Evolutionary conservation across 2,113 vertebrate species (phyloP).

Genomic region (Leptosomus discolor): DNA sequence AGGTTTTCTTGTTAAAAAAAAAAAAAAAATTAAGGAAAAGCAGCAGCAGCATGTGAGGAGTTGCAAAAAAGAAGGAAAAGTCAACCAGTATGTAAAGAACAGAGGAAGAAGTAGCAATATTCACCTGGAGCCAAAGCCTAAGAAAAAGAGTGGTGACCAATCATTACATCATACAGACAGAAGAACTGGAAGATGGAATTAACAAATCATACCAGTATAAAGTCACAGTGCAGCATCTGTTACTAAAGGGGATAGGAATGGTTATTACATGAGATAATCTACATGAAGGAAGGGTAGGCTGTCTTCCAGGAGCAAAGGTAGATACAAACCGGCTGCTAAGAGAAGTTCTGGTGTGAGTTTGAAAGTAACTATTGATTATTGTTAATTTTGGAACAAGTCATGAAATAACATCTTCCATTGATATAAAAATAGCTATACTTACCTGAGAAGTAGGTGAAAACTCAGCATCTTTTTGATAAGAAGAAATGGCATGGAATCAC

Average conservation of each 20-base stretch:
- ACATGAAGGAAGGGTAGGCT: not conserved
- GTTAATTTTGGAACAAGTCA: not conserved
- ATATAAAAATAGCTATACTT: not conserved
- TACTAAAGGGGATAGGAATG: not conserved
- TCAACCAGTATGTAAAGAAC: not conserved
- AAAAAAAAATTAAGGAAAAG: not conserved
- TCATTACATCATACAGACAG: not conserved
- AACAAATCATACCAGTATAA: not conserved
- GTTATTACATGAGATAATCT: not conserved
- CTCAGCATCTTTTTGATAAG: not conserved
- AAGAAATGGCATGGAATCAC: not conserved
- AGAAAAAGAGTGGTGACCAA: not conserved
- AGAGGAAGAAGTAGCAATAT: not conserved
- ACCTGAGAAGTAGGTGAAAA: not conserved
- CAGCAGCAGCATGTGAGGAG: not conserved
- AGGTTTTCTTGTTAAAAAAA: not conserved
- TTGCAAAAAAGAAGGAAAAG: not conserved
- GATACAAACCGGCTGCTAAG: not conserved
- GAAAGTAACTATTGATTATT: not conserved
- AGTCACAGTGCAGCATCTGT: not conserved
- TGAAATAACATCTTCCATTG: not conserved
- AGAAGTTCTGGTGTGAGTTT: not conserved
- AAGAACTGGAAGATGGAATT: not conserved
- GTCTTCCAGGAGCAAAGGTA: not conserved
- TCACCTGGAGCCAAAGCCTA: not conserved